Evolutionary conservation across 2,888 invertebrate species (phyloP), one percentile per base, ranked within the genome.

Genomic region (Azorinus chamasolen): DNA sequence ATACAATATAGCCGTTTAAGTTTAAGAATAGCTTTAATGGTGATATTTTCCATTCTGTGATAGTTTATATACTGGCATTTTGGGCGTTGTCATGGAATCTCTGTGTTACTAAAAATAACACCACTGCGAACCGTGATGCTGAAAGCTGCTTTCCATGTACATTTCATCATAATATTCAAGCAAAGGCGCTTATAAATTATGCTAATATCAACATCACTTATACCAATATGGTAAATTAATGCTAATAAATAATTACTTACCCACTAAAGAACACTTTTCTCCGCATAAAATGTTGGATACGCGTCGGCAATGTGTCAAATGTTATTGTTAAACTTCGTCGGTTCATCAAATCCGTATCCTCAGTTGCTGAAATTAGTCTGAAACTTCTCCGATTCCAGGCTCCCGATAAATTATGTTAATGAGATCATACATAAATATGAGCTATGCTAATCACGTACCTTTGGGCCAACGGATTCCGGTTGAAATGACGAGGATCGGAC

Each of bases 361-460:
- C 5, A 32, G 10, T 10, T 32, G 32, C 32, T 32, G 32, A 32
- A 32, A n/a, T 32, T 32, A 6, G 32, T 32, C 32, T 32, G 32
- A 32, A 32, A 32, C 32, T 32, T 32, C 32, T 32, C 32, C 32
- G 55, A 64, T 27, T 54, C 55, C 64, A 55, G 27, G 27, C 51
- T 46, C 41, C 41, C 39, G 54, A 80, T 80, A 80, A 80, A 80
- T 80, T 80, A 80, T 80, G 80, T 50, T 57, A 80, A 80, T 80
- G 22, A 76, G 55, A 25, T 62, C 51, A 59, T 80, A 76, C 75
- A 79, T 79, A 80, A 76, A 76, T 72, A 80, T 80, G 80, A 80
- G 76, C n/a, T 50, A 46, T 48, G 53, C 39, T 59, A 53, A 55
- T 46, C 4, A 16, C 39, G 39, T 57, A 61, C 48, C 59, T 27